Evolutionary conservation across 2,797 vertebrate species (phyloP).

Genomic region (Peromyscus eremicus): DNA sequence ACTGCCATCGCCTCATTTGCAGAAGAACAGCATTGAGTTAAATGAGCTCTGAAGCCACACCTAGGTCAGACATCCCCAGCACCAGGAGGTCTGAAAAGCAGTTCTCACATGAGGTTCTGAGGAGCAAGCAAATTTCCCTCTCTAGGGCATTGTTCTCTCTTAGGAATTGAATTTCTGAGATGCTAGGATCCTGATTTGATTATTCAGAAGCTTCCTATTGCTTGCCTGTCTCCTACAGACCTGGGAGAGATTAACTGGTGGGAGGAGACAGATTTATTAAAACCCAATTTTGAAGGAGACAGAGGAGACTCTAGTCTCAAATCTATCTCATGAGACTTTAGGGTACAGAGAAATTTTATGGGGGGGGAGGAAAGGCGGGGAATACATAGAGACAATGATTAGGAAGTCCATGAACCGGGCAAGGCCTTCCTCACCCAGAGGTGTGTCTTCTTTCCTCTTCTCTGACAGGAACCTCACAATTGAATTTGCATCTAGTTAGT

Average conservation of each 20-base stretch:
- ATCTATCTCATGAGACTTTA: not conserved
- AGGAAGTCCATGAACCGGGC: not conserved
- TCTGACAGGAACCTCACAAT: not conserved
- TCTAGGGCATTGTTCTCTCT: not conserved
- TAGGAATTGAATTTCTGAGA: not conserved
- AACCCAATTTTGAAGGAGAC: not conserved
- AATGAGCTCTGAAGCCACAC: not conserved
- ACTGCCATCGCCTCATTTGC: not conserved
- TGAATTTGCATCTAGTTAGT: not conserved
- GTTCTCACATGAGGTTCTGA: not conserved
- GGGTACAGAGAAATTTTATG: not conserved
- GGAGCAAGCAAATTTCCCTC: not conserved
- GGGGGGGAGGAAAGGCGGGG: not conserved
- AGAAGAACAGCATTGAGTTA: not conserved
- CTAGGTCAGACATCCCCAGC: not conserved
- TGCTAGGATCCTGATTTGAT: slow-evolving; percentile 11
- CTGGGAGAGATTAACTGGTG: not conserved
- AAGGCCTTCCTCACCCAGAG: not conserved
- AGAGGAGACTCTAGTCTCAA: not conserved
- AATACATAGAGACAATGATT: not conserved
- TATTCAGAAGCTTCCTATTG: not conserved
- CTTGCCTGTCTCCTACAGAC: not conserved
- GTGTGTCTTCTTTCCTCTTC: not conserved
- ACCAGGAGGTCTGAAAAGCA: not conserved
- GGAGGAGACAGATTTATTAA: not conserved